Evolutionary conservation across 2,797 vertebrate species (phyloP), one percentile per base, ranked within the genome.

Genomic region (Microhierax caerulescens): DNA sequence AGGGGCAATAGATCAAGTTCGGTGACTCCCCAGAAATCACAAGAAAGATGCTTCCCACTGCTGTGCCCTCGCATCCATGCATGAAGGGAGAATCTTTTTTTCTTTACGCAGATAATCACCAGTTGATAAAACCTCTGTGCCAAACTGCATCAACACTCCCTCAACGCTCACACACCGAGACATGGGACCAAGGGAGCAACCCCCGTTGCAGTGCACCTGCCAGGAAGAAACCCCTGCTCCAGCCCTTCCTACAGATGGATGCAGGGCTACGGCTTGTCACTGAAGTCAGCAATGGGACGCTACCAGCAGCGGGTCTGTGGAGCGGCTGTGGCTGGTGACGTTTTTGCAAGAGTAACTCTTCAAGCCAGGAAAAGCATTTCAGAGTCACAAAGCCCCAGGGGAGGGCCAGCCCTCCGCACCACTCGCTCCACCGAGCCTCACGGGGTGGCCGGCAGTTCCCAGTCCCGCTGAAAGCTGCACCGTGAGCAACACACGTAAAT

Each of bases 401-500:
- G 41, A 77, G 72, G 76, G 54, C 37, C 36, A 90, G 48, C 50
- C 72, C 68, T 85, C 54, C 11, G 4, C 78, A 57, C 43, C 5
- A 3, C 43, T 74, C 8, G 0, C 59, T 57, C 60, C 57, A 59
- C 63, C 1, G 1, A 16, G 70, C 68, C 50, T 67, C 7, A 1
- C 36, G 39, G 84, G 34, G 43, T 3, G 36, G 41, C 47, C 24
- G 0, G 69, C 37, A 60, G 5, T 24, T 77, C 93, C 81, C 73
- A 11, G 41, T 11, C 41, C 88, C 88, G 68, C 82, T 2, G 1
- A 56, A 41, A 88, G 37, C 75, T 14, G 41, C 51, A 1, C 48
- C 54, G 2, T 0, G 6, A 86, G 37, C 63, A 21, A 24, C 0
- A 0, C 18, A 0, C 1, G 11, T 32, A 32, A 57, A 56, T n/a